Base-by-base conservation (phyloP, 2,113 vertebrate genomes). In the Sterrhoptilus dennistouni region DNA sequence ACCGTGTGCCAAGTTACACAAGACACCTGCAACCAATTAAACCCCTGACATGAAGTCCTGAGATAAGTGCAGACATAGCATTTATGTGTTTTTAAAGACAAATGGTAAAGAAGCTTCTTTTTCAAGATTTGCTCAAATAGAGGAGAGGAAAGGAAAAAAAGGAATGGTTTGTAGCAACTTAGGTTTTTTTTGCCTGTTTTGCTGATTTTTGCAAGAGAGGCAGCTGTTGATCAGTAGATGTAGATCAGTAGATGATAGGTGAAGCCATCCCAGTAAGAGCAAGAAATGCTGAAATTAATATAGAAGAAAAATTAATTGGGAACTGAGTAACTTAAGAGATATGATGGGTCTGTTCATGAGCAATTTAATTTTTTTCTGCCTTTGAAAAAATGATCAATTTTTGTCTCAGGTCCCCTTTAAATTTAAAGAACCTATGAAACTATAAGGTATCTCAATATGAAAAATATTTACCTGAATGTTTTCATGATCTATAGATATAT, bases 41-140 rank as follows among this genome's bases (percentile, higher is more conserved):
- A 57, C 20, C 7, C 14, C 18, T 0, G 0, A 25, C 29, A 23
- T 25, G 50, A 45, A 29, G 2, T 78, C 16, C 60, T 9, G 21
- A 65, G 25, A 12, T 44, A 16, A 44, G 7, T 2, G 0, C 4
- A 17, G 4, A 2, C 2, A 19, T 4, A 5, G 2, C 19, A 25
- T 19, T 2, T 16, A 3, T 2, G 0, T 38, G 6, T n/a, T 50
- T 53, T 61, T 59, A 66, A 63, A 66, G 17, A 14, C 11, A 61
- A 50, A 47, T 28, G 15, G 6, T 54, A 36, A 83, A 61, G 19
- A 70, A 59, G 8, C 29, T 83, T 72, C 3, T 72, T 68, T 88
- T 60, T 35, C 33, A 23, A 36, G 14, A 20, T 42, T 38, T 25
- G 0, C 29, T 89, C 29, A 52, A 50, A 27, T 35, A 35, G 17